These are phyloP conservation scores for Microhierax caerulescens DNA, from an alignment of 2,797 vertebrate genomes.

Conservation along the genomic window DNA sequence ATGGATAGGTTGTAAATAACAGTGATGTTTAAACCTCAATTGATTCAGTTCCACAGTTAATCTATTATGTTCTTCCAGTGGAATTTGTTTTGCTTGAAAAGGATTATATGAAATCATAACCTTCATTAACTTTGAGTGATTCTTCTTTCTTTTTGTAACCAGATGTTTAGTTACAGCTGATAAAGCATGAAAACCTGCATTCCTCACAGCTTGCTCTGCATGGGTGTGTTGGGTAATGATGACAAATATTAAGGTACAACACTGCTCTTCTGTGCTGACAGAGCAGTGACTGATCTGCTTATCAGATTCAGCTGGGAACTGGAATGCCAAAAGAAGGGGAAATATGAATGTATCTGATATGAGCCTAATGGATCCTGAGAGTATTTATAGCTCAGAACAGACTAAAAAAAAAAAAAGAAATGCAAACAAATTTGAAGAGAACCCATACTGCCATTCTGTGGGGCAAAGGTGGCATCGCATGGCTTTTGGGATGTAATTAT, in stretches of 20 bases:
- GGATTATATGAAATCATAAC: constrained; percentile 60
- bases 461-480: not conserved
- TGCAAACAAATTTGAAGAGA: not conserved
- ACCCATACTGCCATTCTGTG: not conserved
- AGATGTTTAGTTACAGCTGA: constrained; percentile 71
- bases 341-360: constrained; percentile 36
- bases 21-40: not conserved
- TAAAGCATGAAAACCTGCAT: constrained; percentile 64
- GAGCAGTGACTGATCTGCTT: constrained; percentile 56
- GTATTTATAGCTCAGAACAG: not conserved
- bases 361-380: not conserved
- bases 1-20: constrained; percentile 16
- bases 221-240: constrained; percentile 61
- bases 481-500: not conserved
- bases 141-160: constrained; percentile 19
- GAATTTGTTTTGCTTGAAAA: constrained; percentile 61
- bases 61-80: constrained; percentile 30
- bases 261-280: constrained; percentile 26
- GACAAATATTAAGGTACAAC: constrained; percentile 68
- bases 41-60: constrained; percentile 29
- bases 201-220: constrained; percentile 71
- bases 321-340: constrained; percentile 45
- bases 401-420: not conserved
- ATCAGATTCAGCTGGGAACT: constrained; percentile 65
- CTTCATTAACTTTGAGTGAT: constrained; percentile 64